Conservation (phyloP, 2,113 vertebrate species). For the Ictalurus punctatus region DNA sequence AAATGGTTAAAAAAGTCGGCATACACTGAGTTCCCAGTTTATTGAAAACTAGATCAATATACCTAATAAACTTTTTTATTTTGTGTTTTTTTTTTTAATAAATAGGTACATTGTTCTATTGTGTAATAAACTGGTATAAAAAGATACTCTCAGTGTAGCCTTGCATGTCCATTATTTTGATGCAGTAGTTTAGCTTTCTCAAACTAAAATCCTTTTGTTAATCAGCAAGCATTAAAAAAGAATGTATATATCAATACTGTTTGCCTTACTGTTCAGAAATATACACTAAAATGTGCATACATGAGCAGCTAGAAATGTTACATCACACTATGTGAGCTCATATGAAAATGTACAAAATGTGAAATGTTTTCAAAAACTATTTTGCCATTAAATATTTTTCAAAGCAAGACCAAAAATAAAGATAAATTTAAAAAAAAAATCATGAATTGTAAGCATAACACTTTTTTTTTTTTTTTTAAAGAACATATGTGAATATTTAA, state of each 20-base stretch:
- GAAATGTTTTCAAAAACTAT: slow-evolving; percentile 95
- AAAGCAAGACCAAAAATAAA: slow-evolving; percentile 89
- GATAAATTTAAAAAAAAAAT: slow-evolving; percentile 63
- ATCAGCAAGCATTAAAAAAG: slow-evolving; percentile 90
- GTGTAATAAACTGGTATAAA: slow-evolving; percentile 10
- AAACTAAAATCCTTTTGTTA: slow-evolving; percentile 79
- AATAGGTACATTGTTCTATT: slow-evolving; percentile 16
- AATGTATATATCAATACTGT: slow-evolving; percentile 81
- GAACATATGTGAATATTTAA: slow-evolving; percentile 88
- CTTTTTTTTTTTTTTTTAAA: slow-evolving; percentile 73
- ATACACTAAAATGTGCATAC: slow-evolving; percentile 98
- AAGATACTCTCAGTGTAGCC: slow-evolving; percentile 44
- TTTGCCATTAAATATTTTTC: slow-evolving; percentile 83
- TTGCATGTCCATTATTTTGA: slow-evolving; percentile 68
- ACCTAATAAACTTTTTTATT: background rate
- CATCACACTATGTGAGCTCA: slow-evolving; percentile 95
- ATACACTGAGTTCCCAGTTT: slow-evolving; percentile 39
- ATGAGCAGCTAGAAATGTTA: slow-evolving; percentile 96
- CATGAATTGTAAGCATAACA: slow-evolving; percentile 86
- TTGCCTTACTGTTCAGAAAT: slow-evolving; percentile 94
- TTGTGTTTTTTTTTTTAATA: background rate
- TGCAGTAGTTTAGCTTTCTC: slow-evolving; percentile 75
- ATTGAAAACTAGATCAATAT: background rate
- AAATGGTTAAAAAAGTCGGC: slow-evolving; percentile 78
- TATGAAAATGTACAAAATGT: slow-evolving; percentile 99